Base-by-base conservation (phyloP, 2,797 vertebrate species). In the Sebastes taczanowskii region DNA sequence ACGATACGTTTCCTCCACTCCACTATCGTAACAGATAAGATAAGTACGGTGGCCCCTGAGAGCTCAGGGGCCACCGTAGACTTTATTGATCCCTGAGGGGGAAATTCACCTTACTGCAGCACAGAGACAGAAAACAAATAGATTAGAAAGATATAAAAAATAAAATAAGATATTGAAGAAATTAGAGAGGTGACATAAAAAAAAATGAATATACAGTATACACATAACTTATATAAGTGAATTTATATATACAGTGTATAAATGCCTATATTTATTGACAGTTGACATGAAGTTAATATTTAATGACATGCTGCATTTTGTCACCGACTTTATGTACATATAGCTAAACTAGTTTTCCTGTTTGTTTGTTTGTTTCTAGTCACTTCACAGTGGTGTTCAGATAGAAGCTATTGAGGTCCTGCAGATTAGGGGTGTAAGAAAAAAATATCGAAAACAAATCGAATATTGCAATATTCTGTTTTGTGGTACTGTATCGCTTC, bases 171-270 rank as follows among this genome's bases (percentile, higher is more conserved):
- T 58, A 35, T 35, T 10, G 3, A 67, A 68, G 6, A 72, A 62
- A 58, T 55, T 11, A 67, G n/a, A 70, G 23, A 34, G 11, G 49
- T 29, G 27, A 55, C 14, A 13, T 46, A 29, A 56, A 42, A 46
- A 4, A 34, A 7, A 38, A 38, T 38, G 3, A 46, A 56, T 25
- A 58, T 68, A 52, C 59, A 58, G 30, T 55, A 56, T 67, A 68
- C 66, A 60, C 23, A 42, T 38, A 52, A 25, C 20, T 29, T 20
- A 8, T 60, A 61, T 22, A 71, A 42, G 16, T 68, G 10, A 63
- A 61, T 58, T 55, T 77, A 62, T 71, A 66, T 71, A 67, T 76
- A 61, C 60, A 77, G 32, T 63, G 49, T 71, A 80, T 73, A 77
- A 58, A 80, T 60, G 14, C 18, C 30, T 64, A 52, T 69, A 69